phyloP scores from a whole-genome alignment of 2,113 vertebrate genomes.

The Phaethon lepturus region DNA sequence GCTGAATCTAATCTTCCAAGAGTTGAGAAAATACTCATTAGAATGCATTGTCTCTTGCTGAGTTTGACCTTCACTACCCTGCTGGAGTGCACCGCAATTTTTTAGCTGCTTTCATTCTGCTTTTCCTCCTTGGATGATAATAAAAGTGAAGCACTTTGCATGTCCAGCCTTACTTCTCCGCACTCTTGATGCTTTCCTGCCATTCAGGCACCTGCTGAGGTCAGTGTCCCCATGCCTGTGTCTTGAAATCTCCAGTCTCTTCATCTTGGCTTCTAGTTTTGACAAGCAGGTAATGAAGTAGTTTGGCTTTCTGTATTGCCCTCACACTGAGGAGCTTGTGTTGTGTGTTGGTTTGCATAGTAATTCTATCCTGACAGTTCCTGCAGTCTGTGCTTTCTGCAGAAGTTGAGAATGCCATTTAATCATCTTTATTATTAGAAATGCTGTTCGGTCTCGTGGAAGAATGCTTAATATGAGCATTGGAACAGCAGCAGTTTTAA shows the following conservation, averaged over 20 bases:
- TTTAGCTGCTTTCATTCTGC: not conserved
- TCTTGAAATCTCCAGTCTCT: not conserved
- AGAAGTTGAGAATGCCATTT: not conserved
- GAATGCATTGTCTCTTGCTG: conserved; percentile 41
- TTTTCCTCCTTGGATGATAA: not conserved
- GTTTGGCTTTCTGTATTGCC: not conserved
- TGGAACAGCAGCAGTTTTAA: not conserved
- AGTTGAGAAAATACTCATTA: conserved; percentile 42
- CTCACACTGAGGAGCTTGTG: not conserved
- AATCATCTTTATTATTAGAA: not conserved
- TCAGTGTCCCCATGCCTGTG: not conserved
- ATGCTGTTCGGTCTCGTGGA: not conserved
- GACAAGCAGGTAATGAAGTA: not conserved
- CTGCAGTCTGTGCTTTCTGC: not conserved
- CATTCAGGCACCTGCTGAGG: not conserved
- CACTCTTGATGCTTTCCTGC: not conserved
- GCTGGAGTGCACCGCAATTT: not conserved
- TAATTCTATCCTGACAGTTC: not conserved
- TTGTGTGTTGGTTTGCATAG: not conserved
- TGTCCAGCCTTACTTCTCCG: not conserved
- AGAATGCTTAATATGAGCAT: not conserved
- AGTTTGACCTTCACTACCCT: conserved; percentile 50
- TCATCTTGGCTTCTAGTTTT: not conserved
- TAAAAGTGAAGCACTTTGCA: not conserved
- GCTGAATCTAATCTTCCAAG: conserved; percentile 46